A percentile compares a stretch with the other conserved stretches of the same genome.
These are phyloP conservation scores for Zenarchopterus dispar DNA, from an alignment of 2,797 vertebrate species.

Conservation along the genomic window DNA sequence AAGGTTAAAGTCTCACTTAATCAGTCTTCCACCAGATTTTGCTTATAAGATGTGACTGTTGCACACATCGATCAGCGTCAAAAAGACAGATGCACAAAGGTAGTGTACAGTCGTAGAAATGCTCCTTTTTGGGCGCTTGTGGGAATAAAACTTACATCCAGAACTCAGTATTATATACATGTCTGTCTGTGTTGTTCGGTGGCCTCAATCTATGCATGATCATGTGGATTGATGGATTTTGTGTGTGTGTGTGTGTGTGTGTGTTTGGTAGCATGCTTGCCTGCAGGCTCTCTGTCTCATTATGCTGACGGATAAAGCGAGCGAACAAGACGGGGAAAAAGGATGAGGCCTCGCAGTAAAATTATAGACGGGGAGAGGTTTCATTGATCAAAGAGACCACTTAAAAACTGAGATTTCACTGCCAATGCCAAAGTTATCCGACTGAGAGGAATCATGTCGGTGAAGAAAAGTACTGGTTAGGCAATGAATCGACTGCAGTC, in stretches of 20 bases:
- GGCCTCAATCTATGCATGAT: neutral
- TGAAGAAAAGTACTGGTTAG: no score
- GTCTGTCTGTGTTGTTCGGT: neutral
- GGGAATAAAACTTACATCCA: neutral
- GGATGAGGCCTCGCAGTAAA: constrained; percentile 21
- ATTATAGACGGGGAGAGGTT: constrained; percentile 7
- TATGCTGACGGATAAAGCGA: constrained; percentile 30
- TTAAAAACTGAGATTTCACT: constrained; percentile 15
- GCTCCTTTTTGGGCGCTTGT: no score
- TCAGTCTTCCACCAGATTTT: neutral
- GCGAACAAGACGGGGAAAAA: constrained; percentile 31
- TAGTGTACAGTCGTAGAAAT: no score
- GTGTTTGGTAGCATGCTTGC: constrained; percentile 6
- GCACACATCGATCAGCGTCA: constrained; percentile 5
- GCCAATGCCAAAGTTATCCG: constrained; percentile 20
- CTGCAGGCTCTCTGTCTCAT: constrained; percentile 16
- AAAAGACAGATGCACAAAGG: neutral
- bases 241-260: neutral
- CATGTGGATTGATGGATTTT: constrained; percentile 9
- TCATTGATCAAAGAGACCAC: constrained; percentile 22
- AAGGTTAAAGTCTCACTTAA: constrained; percentile 26
- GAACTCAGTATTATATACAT: neutral
- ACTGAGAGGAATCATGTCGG: no score
- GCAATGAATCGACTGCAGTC: neutral
- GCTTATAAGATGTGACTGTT: neutral